A percentile compares a stretch with the other conserved stretches of the same genome.
phyloP scores from a whole-genome alignment of 2,888 invertebrate species.

The Limnephilus marmoratus region DNA sequence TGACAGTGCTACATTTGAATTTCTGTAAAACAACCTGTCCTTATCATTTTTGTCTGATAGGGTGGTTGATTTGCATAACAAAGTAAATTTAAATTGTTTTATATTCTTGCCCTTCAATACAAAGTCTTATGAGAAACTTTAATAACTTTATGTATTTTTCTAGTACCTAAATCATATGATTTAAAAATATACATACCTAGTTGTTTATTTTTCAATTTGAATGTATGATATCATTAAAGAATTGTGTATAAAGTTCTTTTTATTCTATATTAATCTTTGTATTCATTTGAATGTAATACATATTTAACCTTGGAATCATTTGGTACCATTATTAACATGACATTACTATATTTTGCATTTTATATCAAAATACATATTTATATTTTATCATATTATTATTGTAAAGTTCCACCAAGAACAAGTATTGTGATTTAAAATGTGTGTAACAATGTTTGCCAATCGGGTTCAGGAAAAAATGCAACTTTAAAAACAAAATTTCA shows the following conservation, averaged over 20 bases:
- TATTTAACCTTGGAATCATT: background rate
- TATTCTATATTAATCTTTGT: background rate
- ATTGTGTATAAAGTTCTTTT: background rate
- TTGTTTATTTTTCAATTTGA: background rate
- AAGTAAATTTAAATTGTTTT: background rate
- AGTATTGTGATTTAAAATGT: background rate
- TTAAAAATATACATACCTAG: background rate
- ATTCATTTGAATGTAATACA: background rate
- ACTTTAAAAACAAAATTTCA: background rate
- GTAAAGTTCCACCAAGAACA: slow-evolving; percentile 68
- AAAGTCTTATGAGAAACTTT: slow-evolving; percentile 2
- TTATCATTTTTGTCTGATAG: background rate
- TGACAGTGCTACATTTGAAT: too few species aligned
- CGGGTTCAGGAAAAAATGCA: background rate
- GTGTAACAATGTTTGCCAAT: background rate
- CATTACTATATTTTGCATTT: background rate
- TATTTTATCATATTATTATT: background rate
- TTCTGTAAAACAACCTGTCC: too few species aligned
- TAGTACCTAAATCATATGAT: background rate
- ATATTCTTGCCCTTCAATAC: background rate
- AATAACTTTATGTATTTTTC: background rate
- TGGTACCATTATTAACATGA: background rate
- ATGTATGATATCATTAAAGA: background rate
- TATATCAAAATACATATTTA: background rate
- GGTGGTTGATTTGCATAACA: background rate